phyloP scores from a whole-genome alignment of 2,888 invertebrate species.

The Rotaria magnacalcarata region DNA sequence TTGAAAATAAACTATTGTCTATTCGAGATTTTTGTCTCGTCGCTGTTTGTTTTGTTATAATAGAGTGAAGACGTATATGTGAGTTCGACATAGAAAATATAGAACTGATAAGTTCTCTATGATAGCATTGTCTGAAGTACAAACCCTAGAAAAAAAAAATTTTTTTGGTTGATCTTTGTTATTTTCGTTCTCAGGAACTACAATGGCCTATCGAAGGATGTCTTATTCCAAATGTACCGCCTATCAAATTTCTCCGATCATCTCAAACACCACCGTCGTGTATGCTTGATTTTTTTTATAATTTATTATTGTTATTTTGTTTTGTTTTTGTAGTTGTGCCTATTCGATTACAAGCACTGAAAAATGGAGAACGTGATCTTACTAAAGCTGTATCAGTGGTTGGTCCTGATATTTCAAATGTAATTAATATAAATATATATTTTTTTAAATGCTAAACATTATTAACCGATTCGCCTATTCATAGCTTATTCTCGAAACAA shows the following conservation, averaged over 20 bases:
- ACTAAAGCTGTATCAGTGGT: conserved; percentile 53
- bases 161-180: background rate
- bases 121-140: no score
- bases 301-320: conserved; percentile 27
- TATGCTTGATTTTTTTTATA: background rate
- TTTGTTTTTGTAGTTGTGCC: conserved; percentile 52
- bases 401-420: conserved; percentile 48
- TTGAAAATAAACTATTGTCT: no score
- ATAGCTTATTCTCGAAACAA: conserved; percentile 13
- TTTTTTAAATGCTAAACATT: no score
- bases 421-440: background rate
- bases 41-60: no score
- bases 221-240: conserved; percentile 56
- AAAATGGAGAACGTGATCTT: conserved; percentile 55
- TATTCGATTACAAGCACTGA: conserved; percentile 52
- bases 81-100: no score
- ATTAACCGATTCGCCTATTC: no score
- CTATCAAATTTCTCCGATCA: conserved; percentile 50
- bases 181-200: conserved; percentile 51
- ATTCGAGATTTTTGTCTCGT: no score
- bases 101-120: no score
- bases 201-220: conserved; percentile 60
- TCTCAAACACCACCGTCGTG: background rate
- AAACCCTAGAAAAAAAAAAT: no score
- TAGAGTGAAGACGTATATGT: no score